Base-by-base conservation (phyloP, 1,140 invertebrate genomes). In the Philotrypesis tridentata region DNA sequence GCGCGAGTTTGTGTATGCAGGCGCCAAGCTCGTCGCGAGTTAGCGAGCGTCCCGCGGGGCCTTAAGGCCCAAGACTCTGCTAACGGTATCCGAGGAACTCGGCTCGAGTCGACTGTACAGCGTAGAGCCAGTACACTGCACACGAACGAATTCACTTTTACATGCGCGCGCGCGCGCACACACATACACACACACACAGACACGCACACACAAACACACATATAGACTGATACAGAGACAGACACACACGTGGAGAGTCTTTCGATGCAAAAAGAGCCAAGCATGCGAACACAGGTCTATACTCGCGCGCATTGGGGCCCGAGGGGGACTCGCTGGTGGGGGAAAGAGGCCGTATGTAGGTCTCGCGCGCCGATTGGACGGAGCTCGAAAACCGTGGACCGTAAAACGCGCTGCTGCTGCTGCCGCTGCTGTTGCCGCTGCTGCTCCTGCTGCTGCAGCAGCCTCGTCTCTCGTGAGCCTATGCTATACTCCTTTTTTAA, bases 311-410 rank as follows among this genome's bases (percentile, higher is more conserved):
- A 8, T 7, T 27, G 23, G 48, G 70, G 12, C 40, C 12, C 25
- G 60, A 23, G 43, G 55, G 14, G 76, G 61, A 21, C 11, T 3
- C 17, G n/a, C 6, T 60, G 65, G 4, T 29, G 48, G 60, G 55
- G 73, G 33, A 27, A 76, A 48, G 14, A 68, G 71, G 60, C 29
- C 31, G 61, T 82, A 82, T 82, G 80, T 82, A 82, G 73, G 80
- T 82, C 80, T 82, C 33, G 80, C 23, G 7, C 40, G 14, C 7
- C 67, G 61, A 82, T 82, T 82, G 80, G 74, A 11, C 25, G 9
- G 67, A 33, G 60, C 43, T 82, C 40, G 17, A 82, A 82, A 82
- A 82, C 17, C 67, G 67, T 67, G 74, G 65, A 82, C 48, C 80
- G 67, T 72, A 82, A 81, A 75, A 67, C 72, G 27, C 61, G 63